Conservation (phyloP, 2,113 vertebrate genomes). For the Saccopteryx leptura region DNA sequence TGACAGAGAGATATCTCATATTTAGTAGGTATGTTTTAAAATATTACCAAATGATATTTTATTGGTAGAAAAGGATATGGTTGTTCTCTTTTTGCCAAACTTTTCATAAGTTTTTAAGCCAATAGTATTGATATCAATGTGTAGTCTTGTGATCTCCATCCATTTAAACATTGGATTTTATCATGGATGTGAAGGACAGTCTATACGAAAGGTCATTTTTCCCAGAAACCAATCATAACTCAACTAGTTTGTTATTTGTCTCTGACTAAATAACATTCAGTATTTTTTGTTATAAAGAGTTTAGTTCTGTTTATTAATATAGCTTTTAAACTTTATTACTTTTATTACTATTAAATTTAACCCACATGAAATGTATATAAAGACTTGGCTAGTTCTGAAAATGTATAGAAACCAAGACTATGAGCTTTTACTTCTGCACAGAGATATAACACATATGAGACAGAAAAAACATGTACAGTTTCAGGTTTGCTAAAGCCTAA, state of each 20-base stretch:
- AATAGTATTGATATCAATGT: background rate
- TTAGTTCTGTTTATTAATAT: background rate
- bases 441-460: background rate
- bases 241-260: background rate
- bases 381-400: background rate
- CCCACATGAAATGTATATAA: background rate
- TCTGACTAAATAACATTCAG: background rate
- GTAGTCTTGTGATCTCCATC: background rate
- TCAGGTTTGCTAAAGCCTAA: background rate
- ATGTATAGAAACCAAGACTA: background rate
- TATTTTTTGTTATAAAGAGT: background rate
- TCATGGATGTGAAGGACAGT: background rate
- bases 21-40: background rate
- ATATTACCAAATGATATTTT: background rate
- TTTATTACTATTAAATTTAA: background rate
- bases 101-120: background rate
- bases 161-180: background rate
- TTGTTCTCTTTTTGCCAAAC: background rate
- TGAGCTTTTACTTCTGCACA: background rate
- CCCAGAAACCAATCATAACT: background rate
- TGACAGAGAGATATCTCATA: background rate
- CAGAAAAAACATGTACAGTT: background rate
- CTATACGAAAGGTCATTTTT: background rate
- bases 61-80: background rate
- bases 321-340: background rate